These are phyloP conservation scores for Turritopsis rubra DNA, from an alignment of 30 jellyfish, hydroid and myxozoan genomes.

Conservation along the genomic window DNA sequence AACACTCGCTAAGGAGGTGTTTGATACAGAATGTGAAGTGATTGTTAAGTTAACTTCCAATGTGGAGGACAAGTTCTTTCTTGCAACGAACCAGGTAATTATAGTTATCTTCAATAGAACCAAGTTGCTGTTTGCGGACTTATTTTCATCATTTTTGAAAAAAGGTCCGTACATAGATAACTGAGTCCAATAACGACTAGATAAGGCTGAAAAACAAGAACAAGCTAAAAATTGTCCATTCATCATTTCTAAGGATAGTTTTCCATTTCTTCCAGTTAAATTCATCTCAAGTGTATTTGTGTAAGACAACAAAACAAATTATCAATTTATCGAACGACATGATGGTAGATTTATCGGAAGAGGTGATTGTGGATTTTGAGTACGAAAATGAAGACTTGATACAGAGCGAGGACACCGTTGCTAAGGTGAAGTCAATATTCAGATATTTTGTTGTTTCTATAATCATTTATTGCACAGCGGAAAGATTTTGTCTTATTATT, in stretches of 20 bases:
- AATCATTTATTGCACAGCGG: neutral
- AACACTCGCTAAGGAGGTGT: neutral
- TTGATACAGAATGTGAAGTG: neutral
- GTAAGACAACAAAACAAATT: neutral
- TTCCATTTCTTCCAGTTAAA: neutral
- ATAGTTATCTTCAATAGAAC: neutral
- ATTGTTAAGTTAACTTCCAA: neutral
- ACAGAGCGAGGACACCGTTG: neutral
- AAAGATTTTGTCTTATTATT: neutral
- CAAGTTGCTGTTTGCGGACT: neutral
- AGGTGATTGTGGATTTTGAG: neutral
- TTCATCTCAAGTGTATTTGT: neutral
- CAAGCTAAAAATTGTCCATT: no score
- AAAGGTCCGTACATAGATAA: no score
- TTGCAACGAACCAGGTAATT: neutral
- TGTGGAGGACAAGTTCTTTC: neutral
- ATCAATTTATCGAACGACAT: neutral
- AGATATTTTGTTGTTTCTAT: neutral
- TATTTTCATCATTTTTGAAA: no score
- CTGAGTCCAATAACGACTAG: no score
- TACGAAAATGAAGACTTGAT: neutral
- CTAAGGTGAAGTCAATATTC: neutral
- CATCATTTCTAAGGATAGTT: no score
- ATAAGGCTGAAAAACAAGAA: neutral
- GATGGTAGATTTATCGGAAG: neutral